Percentiles rank a stretch among this genome's conserved stretches.
Conservation (phyloP, 2,797 vertebrate genomes). For the Hipposideros larvatus region DNA sequence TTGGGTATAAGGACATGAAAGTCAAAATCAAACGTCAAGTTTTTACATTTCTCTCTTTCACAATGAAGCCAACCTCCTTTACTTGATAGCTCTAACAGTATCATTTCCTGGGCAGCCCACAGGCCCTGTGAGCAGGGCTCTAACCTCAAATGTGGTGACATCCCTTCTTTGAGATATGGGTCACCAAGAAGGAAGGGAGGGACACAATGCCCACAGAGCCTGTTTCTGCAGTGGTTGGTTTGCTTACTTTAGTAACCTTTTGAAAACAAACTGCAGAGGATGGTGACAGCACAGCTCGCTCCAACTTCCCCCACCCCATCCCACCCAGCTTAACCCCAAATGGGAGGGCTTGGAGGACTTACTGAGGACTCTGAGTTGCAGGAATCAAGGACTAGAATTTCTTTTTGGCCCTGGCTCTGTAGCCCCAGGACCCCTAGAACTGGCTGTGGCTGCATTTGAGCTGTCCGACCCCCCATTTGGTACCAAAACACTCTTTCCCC, state of each 20-base stretch:
- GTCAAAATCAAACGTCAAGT: slow-evolving; percentile 67
- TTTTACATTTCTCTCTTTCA: slow-evolving; percentile 62
- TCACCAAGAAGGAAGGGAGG: slow-evolving; percentile 63
- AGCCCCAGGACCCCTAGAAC: neutral
- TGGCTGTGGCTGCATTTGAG: neutral
- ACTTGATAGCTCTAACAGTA: slow-evolving; percentile 17
- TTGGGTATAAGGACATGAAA: slow-evolving; percentile 38
- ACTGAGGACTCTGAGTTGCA: slow-evolving; percentile 15
- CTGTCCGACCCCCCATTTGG: neutral
- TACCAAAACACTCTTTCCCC: neutral
- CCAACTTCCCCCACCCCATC: neutral
- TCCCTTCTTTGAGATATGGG: slow-evolving; percentile 61
- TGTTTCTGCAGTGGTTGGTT: slow-evolving; percentile 23
- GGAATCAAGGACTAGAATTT: neutral
- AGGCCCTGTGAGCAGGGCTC: slow-evolving; percentile 48
- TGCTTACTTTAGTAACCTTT: slow-evolving; percentile 57
- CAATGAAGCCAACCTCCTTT: slow-evolving; percentile 61
- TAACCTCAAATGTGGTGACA: slow-evolving; percentile 64
- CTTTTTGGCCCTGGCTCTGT: neutral
- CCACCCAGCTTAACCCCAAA: neutral
- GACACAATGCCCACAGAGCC: slow-evolving; percentile 15
- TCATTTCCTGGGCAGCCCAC: slow-evolving; percentile 61
- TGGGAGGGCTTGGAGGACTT: neutral
- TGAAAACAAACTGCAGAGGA: slow-evolving; percentile 52
- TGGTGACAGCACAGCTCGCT: neutral